These are phyloP conservation scores for Brachypterus glaber DNA, from an alignment of 2,888 invertebrate genomes.

Conservation along the genomic window DNA sequence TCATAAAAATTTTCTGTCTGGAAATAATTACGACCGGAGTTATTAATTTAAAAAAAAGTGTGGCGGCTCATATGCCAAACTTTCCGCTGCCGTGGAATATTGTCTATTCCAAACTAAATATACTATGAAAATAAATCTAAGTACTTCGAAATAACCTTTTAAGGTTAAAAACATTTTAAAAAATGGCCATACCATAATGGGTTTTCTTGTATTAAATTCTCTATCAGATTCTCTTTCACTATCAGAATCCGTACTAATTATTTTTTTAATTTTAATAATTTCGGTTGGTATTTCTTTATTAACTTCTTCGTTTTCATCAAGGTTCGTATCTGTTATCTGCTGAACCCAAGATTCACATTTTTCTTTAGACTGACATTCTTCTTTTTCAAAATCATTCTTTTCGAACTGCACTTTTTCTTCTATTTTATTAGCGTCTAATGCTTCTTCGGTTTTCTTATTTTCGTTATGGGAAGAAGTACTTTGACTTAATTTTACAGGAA, in stretches of 20 bases:
- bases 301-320: conserved; percentile 5
- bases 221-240: conserved; percentile 14
- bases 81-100: too few relatives aligned
- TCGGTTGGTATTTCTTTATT: conserved; percentile 4
- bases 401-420: not conserved
- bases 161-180: too few relatives aligned
- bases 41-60: too few relatives aligned
- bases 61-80: too few relatives aligned
- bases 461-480: conserved; percentile 41
- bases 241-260: conserved; percentile 17
- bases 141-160: too few relatives aligned
- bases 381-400: conserved; percentile 11
- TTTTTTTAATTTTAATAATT: conserved; percentile 3
- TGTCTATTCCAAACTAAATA: too few relatives aligned
- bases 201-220: conserved; percentile 6
- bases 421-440: conserved; percentile 10
- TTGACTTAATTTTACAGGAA: conserved; percentile 6
- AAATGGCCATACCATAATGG: too few relatives aligned
- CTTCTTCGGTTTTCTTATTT: conserved; percentile 40
- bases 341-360: conserved; percentile 22
- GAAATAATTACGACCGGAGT: too few relatives aligned
- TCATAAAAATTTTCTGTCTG: too few relatives aligned
- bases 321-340: conserved; percentile 15
- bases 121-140: too few relatives aligned
- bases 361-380: conserved; percentile 17